Conservation (phyloP, 1,140 invertebrate species). For the Varroa destructor region DNA sequence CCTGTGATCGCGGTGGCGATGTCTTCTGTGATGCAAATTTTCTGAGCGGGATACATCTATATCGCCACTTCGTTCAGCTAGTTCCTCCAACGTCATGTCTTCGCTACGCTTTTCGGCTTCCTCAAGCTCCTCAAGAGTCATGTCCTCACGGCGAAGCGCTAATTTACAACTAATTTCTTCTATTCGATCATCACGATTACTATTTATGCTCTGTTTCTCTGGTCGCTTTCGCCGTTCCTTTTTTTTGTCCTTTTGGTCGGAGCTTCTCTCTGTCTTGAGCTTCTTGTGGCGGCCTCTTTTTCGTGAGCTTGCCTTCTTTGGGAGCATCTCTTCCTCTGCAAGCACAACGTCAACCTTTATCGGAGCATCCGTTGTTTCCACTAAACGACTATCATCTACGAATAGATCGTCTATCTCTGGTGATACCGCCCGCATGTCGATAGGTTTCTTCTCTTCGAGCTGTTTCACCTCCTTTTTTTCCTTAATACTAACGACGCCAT, state of each 20-base stretch:
- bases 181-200: not conserved
- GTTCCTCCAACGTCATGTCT: constrained; percentile 23
- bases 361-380: not conserved
- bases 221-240: too few relatives aligned
- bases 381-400: not conserved
- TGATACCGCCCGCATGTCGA: not conserved
- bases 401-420: constrained; percentile 13
- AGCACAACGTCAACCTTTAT: not conserved
- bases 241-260: not conserved
- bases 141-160: too few relatives aligned
- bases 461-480: too few relatives aligned
- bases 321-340: too few relatives aligned
- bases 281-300: constrained; percentile 16
- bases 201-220: not conserved
- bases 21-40: constrained; percentile 14
- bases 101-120: constrained; percentile 23
- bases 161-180: not conserved
- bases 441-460: too few relatives aligned
- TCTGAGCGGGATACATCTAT: not conserved
- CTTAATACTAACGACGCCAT: too few relatives aligned
- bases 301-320: too few relatives aligned
- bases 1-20: not conserved
- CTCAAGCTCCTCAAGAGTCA: too few relatives aligned
- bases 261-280: constrained; percentile 16
- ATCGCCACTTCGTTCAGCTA: constrained; percentile 11